A percentile compares a stretch with the other conserved stretches of the same genome.
phyloP scores from a whole-genome alignment of 2,888 invertebrate species.

The Caenorhabditis sinica region DNA sequence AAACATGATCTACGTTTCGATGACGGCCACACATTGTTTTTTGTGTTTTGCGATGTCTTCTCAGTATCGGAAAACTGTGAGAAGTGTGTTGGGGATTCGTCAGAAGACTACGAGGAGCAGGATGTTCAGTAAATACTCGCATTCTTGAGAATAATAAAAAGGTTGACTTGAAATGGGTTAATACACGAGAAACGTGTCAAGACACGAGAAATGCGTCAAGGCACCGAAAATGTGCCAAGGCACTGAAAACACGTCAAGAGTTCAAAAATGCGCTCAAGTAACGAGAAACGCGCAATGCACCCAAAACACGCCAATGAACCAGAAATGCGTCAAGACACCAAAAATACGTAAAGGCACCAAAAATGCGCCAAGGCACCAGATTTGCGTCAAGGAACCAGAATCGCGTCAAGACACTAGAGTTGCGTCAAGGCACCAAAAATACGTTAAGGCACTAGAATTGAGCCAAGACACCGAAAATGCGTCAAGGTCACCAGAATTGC shows the following conservation, averaged over 20 bases:
- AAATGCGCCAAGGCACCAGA: background rate
- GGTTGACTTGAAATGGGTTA: no score
- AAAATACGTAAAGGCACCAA: background rate
- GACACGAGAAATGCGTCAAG: no score
- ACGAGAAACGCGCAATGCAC: background rate
- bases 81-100: background rate
- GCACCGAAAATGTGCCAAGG: no score
- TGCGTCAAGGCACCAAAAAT: background rate
- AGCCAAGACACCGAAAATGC: background rate
- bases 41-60: constrained; percentile 33
- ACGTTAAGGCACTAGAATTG: background rate
- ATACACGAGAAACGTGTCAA: no score
- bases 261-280: no score
- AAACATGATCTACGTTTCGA: constrained; percentile 42
- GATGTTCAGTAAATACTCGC: background rate
- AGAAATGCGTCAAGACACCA: background rate
- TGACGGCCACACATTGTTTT: constrained; percentile 24
- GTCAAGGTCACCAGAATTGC: background rate
- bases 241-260: no score
- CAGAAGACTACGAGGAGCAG: background rate
- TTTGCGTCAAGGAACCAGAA: background rate
- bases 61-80: constrained; percentile 38
- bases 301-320: background rate
- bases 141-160: background rate
- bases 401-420: background rate